Conservation (phyloP, 35 echinoderm and acorn worm genomes). For the Ophioderma brevispina region DNA sequence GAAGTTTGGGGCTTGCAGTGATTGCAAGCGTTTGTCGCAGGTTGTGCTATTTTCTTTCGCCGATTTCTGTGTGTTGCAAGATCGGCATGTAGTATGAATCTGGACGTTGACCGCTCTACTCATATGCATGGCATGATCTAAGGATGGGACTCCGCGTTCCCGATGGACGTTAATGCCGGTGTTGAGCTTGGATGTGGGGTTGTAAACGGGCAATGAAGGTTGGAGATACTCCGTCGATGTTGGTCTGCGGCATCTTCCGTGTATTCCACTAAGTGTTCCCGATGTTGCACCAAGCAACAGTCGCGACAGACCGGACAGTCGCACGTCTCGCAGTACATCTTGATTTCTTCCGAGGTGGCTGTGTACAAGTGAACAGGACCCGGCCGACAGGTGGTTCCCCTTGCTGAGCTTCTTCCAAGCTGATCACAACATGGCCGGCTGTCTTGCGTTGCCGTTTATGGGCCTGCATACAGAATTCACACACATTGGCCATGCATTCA, state of each 20-base stretch:
- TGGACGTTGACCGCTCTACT: slow-evolving; percentile 61
- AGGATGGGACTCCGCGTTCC: slow-evolving; percentile 42
- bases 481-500: slow-evolving; percentile 91
- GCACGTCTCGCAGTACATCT: slow-evolving; percentile 96
- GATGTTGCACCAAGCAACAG: slow-evolving; percentile 90
- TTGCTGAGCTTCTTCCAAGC: slow-evolving; percentile 70
- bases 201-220: slow-evolving; percentile 70
- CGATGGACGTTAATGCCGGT: slow-evolving; percentile 53
- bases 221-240: slow-evolving; percentile 68
- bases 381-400: slow-evolving; percentile 44
- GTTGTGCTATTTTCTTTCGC: slow-evolving; percentile 44
- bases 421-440: slow-evolving; percentile 65
- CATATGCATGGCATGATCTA: slow-evolving; percentile 40
- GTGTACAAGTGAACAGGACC: slow-evolving; percentile 77
- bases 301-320: slow-evolving; percentile 93
- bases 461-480: slow-evolving; percentile 88
- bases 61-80: slow-evolving; percentile 74
- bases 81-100: slow-evolving; percentile 68
- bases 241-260: slow-evolving; percentile 77
- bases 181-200: slow-evolving; percentile 73
- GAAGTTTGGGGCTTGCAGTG: slow-evolving; percentile 67
- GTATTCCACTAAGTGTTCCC: slow-evolving; percentile 88
- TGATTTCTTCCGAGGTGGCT: slow-evolving; percentile 80
- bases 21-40: slow-evolving; percentile 48
- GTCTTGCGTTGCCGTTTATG: slow-evolving; percentile 96